Evolutionary conservation across 1,140 invertebrate species (phyloP).

Genomic region (Drosophila sproati): DNA sequence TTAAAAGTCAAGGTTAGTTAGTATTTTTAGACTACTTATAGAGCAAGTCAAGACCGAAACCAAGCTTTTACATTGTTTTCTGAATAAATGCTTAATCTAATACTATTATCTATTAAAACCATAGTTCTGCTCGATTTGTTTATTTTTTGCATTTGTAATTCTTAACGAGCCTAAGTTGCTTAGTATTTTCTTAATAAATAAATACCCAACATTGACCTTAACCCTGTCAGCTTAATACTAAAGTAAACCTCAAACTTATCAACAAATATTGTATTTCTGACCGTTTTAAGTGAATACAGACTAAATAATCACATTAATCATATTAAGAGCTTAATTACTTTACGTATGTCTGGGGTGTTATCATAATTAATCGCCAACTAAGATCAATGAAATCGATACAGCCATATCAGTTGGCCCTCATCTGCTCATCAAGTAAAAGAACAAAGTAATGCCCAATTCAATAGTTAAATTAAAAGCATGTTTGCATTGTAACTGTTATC

Average conservation of each 20-base stretch:
- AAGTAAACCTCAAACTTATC: not conserved
- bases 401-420: constrained; percentile 28
- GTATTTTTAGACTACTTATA: not conserved
- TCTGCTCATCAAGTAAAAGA: constrained; percentile 41
- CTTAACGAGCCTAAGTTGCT: no score
- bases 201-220: no score
- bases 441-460: constrained; percentile 12
- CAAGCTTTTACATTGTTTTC: no score
- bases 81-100: no score
- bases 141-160: no score
- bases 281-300: not conserved
- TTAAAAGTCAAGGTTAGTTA: constrained; percentile 37
- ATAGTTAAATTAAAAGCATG: constrained; percentile 42
- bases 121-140: no score
- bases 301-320: constrained; percentile 13
- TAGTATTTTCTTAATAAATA: no score
- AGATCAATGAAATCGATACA: constrained; percentile 39
- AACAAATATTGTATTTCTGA: constrained; percentile 1
- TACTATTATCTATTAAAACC: no score
- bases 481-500: constrained; percentile 47
- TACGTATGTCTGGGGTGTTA: constrained; percentile 50
- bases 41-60: not conserved
- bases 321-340: constrained; percentile 27
- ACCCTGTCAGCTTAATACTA: not conserved
- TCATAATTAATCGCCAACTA: constrained; percentile 60